These are phyloP conservation scores for Melikaiella ostensackeni DNA, from an alignment of 2,888 invertebrate genomes.

Conservation along the genomic window DNA sequence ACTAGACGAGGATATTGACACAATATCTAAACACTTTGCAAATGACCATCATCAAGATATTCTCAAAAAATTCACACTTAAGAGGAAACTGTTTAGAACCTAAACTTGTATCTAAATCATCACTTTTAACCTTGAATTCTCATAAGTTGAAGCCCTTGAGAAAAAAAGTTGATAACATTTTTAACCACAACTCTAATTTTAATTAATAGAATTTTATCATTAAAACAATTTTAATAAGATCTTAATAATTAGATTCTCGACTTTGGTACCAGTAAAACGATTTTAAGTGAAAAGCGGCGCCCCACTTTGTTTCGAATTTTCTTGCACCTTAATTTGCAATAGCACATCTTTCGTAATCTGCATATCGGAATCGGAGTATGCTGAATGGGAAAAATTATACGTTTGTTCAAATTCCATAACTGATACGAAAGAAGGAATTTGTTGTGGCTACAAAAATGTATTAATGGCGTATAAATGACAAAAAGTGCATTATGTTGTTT, in stretches of 20 bases:
- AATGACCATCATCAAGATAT: not conserved
- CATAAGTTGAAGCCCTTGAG: not conserved
- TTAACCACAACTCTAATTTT: not conserved
- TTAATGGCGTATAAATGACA: too few relatives aligned
- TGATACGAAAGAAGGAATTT: not conserved
- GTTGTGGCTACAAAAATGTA: not conserved
- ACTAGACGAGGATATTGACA: conserved; percentile 5
- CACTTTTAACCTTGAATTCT: conserved; percentile 19
- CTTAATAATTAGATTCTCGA: not conserved
- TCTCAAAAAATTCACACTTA: conserved; percentile 22
- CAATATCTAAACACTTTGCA: not conserved
- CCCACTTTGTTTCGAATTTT: too few relatives aligned
- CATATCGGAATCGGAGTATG: not conserved
- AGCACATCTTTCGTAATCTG: not conserved
- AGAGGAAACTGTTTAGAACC: not conserved
- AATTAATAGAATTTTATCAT: not conserved
- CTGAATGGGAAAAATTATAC: not conserved
- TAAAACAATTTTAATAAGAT: too few relatives aligned
- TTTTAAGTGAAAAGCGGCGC: too few relatives aligned
- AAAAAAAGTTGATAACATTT: not conserved
- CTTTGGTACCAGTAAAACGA: not conserved
- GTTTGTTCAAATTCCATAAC: not conserved
- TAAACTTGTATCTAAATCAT: conserved; percentile 14
- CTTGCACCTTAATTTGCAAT: too few relatives aligned
- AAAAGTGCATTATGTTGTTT: not conserved